Evolutionary conservation across 2,113 vertebrate genomes (phyloP).

Genomic region (Rhombomys opimus): DNA sequence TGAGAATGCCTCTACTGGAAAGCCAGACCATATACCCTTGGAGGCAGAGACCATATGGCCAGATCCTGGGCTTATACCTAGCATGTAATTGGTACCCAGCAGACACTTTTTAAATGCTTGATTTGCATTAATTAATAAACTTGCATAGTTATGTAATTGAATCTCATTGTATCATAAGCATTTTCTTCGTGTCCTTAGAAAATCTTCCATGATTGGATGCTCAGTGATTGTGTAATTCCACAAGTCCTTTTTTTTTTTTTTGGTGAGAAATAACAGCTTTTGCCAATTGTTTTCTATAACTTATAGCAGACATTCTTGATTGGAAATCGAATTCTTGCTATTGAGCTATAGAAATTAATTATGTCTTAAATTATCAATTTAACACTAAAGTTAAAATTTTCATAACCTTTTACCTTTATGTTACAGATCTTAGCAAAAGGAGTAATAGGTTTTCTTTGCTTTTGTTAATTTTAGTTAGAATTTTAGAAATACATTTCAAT

Average conservation of each 20-base stretch:
- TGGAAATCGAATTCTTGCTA: conserved; percentile 32
- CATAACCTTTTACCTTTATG: not conserved
- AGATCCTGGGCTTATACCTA: not conserved
- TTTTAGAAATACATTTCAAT: not conserved
- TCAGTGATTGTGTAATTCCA: not conserved
- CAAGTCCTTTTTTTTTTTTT: not conserved
- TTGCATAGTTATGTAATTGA: not conserved
- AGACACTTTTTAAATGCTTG: conserved; percentile 21
- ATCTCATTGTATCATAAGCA: not conserved
- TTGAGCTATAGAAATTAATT: not conserved
- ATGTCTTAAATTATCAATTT: not conserved
- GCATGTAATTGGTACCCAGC: not conserved
- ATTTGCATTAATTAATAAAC: conserved; percentile 3
- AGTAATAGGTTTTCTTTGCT: not conserved
- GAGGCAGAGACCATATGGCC: not conserved
- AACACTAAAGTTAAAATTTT: not conserved
- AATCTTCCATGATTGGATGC: not conserved
- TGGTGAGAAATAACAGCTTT: not conserved
- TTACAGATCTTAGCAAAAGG: not conserved
- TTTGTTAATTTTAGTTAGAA: not conserved
- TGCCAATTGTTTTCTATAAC: not conserved
- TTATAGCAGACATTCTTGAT: not conserved
- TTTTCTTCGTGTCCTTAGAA: conserved; percentile 42
- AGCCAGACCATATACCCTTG: not conserved
- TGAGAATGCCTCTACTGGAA: not conserved